These are phyloP conservation scores for Phacellophora camtschatica DNA, from an alignment of 30 jellyfish, hydroid and myxozoan species.

Conservation along the genomic window DNA sequence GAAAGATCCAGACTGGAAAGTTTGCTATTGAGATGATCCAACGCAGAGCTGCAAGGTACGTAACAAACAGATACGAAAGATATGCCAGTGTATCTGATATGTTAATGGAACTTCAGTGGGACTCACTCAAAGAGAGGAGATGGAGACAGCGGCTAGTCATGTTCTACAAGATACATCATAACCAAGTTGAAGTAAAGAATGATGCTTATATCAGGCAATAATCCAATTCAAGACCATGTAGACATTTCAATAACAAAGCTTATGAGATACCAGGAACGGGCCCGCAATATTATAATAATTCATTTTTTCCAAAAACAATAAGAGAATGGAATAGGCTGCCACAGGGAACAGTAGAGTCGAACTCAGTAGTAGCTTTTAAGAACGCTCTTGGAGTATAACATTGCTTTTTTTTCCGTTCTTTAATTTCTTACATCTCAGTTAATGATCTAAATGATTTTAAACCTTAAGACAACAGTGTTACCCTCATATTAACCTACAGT, in stretches of 20 bases:
- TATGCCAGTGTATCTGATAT: neutral
- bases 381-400: neutral
- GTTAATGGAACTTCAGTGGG: neutral
- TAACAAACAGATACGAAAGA: conserved; percentile 6
- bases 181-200: too few relatives aligned
- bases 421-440: neutral
- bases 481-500: neutral
- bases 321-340: conserved; percentile 6
- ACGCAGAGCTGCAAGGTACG: conserved; percentile 29
- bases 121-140: too few relatives aligned
- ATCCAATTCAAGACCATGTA: neutral
- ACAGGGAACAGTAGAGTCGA: neutral
- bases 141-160: too few relatives aligned
- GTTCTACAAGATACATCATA: too few relatives aligned
- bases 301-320: neutral
- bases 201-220: too few relatives aligned
- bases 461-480: neutral
- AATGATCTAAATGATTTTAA: neutral
- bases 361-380: neutral
- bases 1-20: too few relatives aligned
- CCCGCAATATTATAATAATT: neutral
- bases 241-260: neutral
- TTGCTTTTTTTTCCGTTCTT: neutral
- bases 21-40: conserved; percentile 14
- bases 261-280: neutral